phyloP scores from a whole-genome alignment of 2,888 invertebrate genomes.

The Nomada fabriciana region DNA sequence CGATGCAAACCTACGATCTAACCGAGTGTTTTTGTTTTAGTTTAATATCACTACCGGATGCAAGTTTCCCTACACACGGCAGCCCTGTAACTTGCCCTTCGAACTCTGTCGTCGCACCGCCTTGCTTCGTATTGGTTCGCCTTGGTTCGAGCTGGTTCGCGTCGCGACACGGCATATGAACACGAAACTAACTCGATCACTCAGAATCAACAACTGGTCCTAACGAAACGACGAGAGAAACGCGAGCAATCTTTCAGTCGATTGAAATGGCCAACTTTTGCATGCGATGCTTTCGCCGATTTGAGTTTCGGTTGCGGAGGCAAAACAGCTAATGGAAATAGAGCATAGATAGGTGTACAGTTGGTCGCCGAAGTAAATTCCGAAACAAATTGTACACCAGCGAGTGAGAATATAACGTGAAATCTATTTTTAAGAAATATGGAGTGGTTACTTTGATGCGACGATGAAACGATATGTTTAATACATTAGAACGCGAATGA shows the following conservation, averaged over 20 bases:
- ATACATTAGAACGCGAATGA: no score
- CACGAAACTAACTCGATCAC: conserved; percentile 16
- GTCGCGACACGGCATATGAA: not conserved
- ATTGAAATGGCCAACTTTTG: not conserved
- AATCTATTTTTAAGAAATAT: no score
- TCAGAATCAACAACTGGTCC: conserved; percentile 2
- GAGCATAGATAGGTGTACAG: no score
- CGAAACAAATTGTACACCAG: no score
- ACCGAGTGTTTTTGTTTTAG: conserved; percentile 39
- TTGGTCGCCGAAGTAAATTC: no score
- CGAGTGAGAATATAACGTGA: no score
- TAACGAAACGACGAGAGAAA: not conserved
- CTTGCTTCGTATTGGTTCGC: no score
- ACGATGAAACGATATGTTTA: no score
- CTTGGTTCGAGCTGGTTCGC: not conserved
- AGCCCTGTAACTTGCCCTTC: not conserved
- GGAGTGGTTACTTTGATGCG: no score
- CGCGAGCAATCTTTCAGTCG: not conserved
- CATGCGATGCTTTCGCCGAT: no score
- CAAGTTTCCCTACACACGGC: not conserved
- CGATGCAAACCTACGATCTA: conserved; percentile 30
- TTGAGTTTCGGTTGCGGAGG: not conserved
- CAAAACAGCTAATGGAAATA: not conserved
- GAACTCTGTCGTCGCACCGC: not conserved
- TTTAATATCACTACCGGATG: conserved; percentile 49